phyloP scores from a whole-genome alignment of 2,113 vertebrate genomes.

The Ciconia boyciana region DNA sequence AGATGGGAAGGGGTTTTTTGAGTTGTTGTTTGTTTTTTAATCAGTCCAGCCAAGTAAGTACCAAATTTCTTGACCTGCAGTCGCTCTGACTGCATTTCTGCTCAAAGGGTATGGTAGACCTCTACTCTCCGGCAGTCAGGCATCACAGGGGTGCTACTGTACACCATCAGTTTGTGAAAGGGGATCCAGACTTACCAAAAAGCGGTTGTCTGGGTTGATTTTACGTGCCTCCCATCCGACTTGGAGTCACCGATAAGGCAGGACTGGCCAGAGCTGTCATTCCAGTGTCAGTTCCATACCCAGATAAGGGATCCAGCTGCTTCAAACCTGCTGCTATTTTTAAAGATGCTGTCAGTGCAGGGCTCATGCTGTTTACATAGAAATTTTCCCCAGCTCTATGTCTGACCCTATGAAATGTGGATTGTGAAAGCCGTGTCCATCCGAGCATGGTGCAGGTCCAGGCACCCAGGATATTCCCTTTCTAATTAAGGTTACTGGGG shows the following conservation, averaged over 20 bases:
- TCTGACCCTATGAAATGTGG: background rate
- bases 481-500: background rate
- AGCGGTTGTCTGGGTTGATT: background rate
- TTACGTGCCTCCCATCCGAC: background rate
- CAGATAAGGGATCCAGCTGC: background rate
- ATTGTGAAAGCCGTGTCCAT: background rate
- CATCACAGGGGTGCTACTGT: background rate
- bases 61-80: background rate
- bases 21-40: background rate
- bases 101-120: background rate
- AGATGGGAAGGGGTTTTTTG: background rate
- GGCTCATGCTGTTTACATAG: background rate
- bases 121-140: rapidly evolving
- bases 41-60: background rate
- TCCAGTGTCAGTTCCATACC: too few relatives aligned
- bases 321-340: background rate
- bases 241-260: background rate
- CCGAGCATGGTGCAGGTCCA: background rate
- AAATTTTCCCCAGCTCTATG: background rate
- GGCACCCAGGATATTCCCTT: background rate
- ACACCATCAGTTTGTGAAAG: background rate
- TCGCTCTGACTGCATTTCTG: background rate
- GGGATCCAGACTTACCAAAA: background rate
- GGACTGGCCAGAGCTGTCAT: background rate
- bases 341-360: background rate